These are phyloP conservation scores for Spodoptera exigua DNA, from an alignment of 2,888 invertebrate genomes.

Conservation along the genomic window DNA sequence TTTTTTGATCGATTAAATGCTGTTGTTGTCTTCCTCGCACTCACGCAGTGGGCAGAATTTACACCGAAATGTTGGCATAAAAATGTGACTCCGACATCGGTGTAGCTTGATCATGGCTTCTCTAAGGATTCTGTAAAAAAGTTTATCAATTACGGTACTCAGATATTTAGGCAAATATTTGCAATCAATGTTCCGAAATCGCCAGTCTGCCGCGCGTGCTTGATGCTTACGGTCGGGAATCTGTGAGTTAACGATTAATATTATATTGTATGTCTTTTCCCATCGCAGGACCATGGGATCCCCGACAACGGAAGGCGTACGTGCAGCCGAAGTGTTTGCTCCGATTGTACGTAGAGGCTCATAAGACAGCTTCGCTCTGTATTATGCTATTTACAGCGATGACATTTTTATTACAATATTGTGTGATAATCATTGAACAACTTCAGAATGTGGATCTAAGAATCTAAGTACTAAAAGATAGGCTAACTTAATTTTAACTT, in stretches of 20 bases:
- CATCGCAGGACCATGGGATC: constrained; percentile 13
- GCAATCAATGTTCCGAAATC: too few relatives aligned
- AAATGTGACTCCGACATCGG: too few relatives aligned
- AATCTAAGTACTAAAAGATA: too few relatives aligned
- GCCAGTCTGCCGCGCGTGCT: too few relatives aligned
- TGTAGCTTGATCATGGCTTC: background rate
- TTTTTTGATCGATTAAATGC: too few relatives aligned
- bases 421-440: background rate
- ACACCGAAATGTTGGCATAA: background rate
- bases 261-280: constrained; percentile 22
- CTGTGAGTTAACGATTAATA: constrained; percentile 2
- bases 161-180: too few relatives aligned
- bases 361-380: constrained; percentile 6
- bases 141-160: background rate
- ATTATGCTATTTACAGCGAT: too few relatives aligned
- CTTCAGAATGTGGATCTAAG: background rate
- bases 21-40: background rate
- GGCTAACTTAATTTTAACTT: too few relatives aligned
- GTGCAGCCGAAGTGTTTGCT: background rate
- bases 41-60: constrained; percentile 14
- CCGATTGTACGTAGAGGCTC: background rate
- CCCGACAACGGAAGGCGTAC: constrained; percentile 13
- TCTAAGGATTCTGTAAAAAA: constrained; percentile 11
- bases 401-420: constrained; percentile 1
- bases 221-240: too few relatives aligned